phyloP scores from a whole-genome alignment of 2,797 vertebrate genomes.

The Lithobates pipiens region DNA sequence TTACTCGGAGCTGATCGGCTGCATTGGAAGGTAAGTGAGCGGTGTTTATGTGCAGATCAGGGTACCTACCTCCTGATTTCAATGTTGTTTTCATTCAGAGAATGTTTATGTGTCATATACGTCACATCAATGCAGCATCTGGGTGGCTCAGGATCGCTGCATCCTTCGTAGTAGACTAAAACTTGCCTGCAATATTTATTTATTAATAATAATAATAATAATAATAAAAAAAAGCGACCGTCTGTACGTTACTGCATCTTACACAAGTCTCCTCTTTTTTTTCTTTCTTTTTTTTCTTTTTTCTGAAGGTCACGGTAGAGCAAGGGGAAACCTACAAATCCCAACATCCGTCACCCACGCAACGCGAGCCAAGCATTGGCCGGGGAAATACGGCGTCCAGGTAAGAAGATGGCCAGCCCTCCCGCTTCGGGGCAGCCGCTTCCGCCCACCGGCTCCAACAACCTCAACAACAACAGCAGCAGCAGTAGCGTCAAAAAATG shows the following conservation, averaged over 20 bases:
- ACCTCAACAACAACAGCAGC: slow-evolving; percentile 76
- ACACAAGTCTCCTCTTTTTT: not conserved
- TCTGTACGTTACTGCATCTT: slow-evolving; percentile 2
- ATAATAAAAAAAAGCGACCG: too few species aligned
- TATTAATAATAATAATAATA: too few species aligned
- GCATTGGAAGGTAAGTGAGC: not conserved
- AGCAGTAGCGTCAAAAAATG: slow-evolving; percentile 86
- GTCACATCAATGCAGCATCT: slow-evolving; percentile 1
- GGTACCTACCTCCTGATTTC: too few species aligned
- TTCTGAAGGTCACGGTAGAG: slow-evolving; percentile 41
- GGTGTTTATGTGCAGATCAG: not conserved
- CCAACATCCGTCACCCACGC: slow-evolving; percentile 59
- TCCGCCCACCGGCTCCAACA: slow-evolving; percentile 73
- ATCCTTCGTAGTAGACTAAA: not conserved
- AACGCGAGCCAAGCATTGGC: slow-evolving; percentile 55
- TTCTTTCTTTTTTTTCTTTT: not conserved
- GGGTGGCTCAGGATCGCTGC: slow-evolving; percentile 7
- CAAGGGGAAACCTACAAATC: slow-evolving; percentile 63
- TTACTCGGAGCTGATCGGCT: not conserved
- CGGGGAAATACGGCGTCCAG: slow-evolving; percentile 43
- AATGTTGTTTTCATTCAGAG: not conserved
- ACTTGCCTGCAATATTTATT: not conserved
- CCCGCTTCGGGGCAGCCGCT: slow-evolving; percentile 72
- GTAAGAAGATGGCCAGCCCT: slow-evolving; percentile 90
- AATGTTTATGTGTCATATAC: not conserved